Conservation (phyloP, 2,888 invertebrate species). For the Drosophila austrosaltans region DNA sequence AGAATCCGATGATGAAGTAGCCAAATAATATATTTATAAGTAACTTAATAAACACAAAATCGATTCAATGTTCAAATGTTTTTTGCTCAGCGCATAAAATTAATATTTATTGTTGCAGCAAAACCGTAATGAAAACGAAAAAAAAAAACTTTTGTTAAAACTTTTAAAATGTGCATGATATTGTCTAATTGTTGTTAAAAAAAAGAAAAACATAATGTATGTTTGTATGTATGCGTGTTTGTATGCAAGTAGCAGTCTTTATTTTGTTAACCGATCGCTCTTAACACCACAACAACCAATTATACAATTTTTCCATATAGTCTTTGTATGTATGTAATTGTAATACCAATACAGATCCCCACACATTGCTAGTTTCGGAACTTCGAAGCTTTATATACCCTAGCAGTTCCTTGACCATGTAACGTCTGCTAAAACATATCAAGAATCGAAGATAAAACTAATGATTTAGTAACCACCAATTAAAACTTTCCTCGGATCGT, state of each 20-base stretch:
- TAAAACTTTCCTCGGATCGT: not conserved
- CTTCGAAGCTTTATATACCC: not conserved
- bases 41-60: slow-evolving; percentile 16
- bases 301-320: slow-evolving; percentile 42
- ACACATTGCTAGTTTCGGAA: slow-evolving; percentile 1
- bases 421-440: not conserved
- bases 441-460: not conserved
- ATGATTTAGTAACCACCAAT: not conserved
- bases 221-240: slow-evolving; percentile 34
- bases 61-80: slow-evolving; percentile 30
- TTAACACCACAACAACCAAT: slow-evolving; percentile 6
- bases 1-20: slow-evolving; percentile 20
- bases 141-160: slow-evolving; percentile 7
- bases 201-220: slow-evolving; percentile 22
- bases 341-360: slow-evolving; percentile 36
- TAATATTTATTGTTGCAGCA: slow-evolving; percentile 16
- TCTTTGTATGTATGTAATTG: slow-evolving; percentile 31
- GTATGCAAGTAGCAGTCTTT: not conserved
- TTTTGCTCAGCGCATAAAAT: slow-evolving; percentile 39
- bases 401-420: not conserved
- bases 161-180: slow-evolving; percentile 17
- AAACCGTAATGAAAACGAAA: slow-evolving; percentile 14
- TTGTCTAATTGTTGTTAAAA: slow-evolving; percentile 63
- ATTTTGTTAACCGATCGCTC: slow-evolving; percentile 28
- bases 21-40: slow-evolving; percentile 37